Evolutionary conservation across 2,888 invertebrate genomes (phyloP), one percentile per base, ranked within the genome.

Genomic region (Holacanthella duospinosa): DNA sequence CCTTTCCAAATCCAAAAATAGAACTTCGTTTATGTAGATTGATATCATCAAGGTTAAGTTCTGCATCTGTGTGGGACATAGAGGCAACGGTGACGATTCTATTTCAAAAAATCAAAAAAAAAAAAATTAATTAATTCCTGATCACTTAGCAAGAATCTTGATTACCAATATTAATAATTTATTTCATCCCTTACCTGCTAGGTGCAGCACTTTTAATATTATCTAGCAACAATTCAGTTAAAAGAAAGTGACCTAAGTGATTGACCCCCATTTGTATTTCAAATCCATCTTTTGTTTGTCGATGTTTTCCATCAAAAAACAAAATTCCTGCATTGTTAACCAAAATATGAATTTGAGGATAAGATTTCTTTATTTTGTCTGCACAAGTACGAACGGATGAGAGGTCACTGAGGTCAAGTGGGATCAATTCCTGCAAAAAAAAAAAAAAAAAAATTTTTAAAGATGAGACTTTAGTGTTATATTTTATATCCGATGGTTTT

Each of bases 241-340:
- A 79, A 60, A 89, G 81, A 76, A 91, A 93, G 75, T 92, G 93
- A 0, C 89, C 89, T 66, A 92, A 78, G 75, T 91, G 87, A 76
- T 91, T 91, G 0, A 88, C 85, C n/a, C 88, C 89, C 70, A 89
- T 85, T 76, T 91, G 87, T 65, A 87, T 82, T 78, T 91, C 91
- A 75, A 86, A 86, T 2, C 86, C 87, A 75, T 90, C 86, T 71
- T 81, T 79, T 0, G 87, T 88, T 6, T 12, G 9, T 16, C 36
- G 6, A 70, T 82, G 81, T 68, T 79, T 75, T 36, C n/a, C n/a
- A 24, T n/a, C n/a, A 12, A 9, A 6, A 53, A 12, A 53, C 54
- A n/a, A 25, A 6, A 21, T 9, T 0, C 90, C 90, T 2, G 89
- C 90, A 77, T 91, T 91, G 76, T 88, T 87, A 58, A 90, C 84